Evolutionary conservation across 2,113 vertebrate genomes (phyloP).

Genomic region (Patagioenas fasciata): DNA sequence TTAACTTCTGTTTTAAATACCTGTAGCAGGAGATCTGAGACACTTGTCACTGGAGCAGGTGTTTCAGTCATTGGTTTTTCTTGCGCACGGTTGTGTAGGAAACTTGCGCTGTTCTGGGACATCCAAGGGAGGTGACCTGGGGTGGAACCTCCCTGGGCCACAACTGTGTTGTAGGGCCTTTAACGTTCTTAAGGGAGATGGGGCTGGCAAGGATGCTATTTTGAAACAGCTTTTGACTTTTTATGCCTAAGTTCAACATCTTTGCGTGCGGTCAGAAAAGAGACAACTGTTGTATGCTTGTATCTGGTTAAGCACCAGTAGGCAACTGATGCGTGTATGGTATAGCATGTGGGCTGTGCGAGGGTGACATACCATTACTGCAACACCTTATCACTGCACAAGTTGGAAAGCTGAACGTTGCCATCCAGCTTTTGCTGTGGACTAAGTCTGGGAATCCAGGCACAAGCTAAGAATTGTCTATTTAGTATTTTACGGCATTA

Average conservation of each 20-base stretch:
- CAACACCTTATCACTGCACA: not conserved
- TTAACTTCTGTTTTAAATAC: not conserved
- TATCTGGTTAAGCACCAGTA: not conserved
- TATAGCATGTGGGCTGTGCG: not conserved
- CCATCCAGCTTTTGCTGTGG: not conserved
- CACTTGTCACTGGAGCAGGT: not conserved
- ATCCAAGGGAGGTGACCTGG: not conserved
- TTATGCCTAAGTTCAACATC: not conserved
- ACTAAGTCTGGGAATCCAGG: not conserved
- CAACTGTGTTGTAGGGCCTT: not conserved
- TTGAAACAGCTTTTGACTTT: not conserved
- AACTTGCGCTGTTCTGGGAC: not conserved
- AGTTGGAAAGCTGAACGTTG: not conserved
- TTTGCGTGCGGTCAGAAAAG: not conserved
- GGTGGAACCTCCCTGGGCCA: not conserved
- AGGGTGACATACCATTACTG: not conserved
- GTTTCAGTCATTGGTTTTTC: not conserved
- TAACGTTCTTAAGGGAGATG: not conserved
- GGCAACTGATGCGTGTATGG: accelerated
- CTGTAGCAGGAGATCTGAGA: not conserved
- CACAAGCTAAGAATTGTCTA: not conserved
- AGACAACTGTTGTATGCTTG: not conserved
- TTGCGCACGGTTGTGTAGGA: not conserved
- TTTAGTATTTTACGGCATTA: not conserved
- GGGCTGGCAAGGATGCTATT: not conserved